phyloP scores from a whole-genome alignment of 2,888 invertebrate species.

The Protodeltote pygarga region DNA sequence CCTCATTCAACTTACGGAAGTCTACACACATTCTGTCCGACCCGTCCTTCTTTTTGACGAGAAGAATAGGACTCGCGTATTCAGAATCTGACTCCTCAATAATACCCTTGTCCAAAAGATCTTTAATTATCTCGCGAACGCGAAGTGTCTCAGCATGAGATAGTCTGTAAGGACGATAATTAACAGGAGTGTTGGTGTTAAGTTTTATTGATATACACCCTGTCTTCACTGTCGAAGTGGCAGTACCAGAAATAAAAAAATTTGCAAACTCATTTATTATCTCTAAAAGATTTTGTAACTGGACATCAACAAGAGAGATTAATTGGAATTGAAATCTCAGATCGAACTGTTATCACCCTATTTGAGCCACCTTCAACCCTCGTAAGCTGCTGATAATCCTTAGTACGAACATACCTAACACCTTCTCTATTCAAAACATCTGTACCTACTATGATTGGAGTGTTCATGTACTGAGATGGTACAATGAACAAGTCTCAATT shows the following conservation, averaged over 20 bases:
- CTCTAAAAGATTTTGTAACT: not conserved
- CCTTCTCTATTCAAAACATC: slow-evolving; percentile 24
- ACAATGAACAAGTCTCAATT: slow-evolving; percentile 29
- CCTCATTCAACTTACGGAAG: not conserved
- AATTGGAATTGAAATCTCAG: not conserved
- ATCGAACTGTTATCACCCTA: not conserved
- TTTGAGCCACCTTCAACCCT: not conserved
- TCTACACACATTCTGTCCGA: too few species aligned
- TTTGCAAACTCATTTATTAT: not conserved
- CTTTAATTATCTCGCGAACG: slow-evolving; percentile 4
- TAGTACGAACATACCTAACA: not conserved
- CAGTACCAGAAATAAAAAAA: not conserved
- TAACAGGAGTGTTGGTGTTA: not conserved
- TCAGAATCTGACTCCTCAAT: slow-evolving; percentile 5
- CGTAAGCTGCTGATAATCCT: not conserved
- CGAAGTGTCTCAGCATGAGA: not conserved
- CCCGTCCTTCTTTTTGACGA: not conserved
- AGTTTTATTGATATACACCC: not conserved
- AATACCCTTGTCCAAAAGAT: not conserved
- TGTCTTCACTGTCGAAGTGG: not conserved
- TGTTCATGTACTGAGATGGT: slow-evolving; percentile 18
- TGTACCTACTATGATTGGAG: slow-evolving; percentile 39
- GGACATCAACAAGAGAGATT: not conserved
- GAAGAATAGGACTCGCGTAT: not conserved
- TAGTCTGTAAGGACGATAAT: not conserved